Base-by-base conservation (phyloP, 2,888 invertebrate species). In the Nymphalis urticae region DNA sequence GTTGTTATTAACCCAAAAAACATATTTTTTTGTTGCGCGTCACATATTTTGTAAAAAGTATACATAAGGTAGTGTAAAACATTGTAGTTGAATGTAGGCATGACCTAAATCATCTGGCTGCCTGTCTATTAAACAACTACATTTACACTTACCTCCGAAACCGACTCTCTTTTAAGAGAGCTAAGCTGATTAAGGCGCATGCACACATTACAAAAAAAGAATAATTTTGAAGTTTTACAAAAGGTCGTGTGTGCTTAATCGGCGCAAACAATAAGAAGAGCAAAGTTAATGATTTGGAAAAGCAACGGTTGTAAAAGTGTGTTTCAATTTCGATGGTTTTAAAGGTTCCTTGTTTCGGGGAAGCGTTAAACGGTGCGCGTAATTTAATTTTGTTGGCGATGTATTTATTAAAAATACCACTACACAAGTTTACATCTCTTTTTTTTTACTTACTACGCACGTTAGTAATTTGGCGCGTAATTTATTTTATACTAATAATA, bases 231-330 rank as follows among this genome's bases (percentile, higher is more conserved):
- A 13, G 13, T 13, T 1, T 24, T 53, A 19, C 53, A 53, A 53
- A 16, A 4, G 10, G 16, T 53, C 53, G 3, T 24, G 53, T 53
- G 27, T 21, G 13, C 13, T 53, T 53, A 16, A 16, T 53, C 21
- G 24, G 24, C 21, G 53, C 24, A 53, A 4, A 53, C 53, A 51
- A 51, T 21, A 51, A 53, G 24, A 53, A 16, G 53, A 53, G 16
- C 24, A 7, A 53, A 53, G 13, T 53, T 53, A 53, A 53, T 53
- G 21, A 53, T 53, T 53, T 24, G 53, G 53, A 53, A 53, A 27
- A 53, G 24, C 53, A 53, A 53, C 21, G 24, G 21, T 53, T 19
- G 13, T 53, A 9, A 53, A 27, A 53, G 24, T 24, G 10, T 19
- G 53, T 53, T 56, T 32, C 27, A 56, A 17, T 27, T 27, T 17